phyloP scores from a whole-genome alignment of 1,140 invertebrate species.

The Rhizoglyphus robini region DNA sequence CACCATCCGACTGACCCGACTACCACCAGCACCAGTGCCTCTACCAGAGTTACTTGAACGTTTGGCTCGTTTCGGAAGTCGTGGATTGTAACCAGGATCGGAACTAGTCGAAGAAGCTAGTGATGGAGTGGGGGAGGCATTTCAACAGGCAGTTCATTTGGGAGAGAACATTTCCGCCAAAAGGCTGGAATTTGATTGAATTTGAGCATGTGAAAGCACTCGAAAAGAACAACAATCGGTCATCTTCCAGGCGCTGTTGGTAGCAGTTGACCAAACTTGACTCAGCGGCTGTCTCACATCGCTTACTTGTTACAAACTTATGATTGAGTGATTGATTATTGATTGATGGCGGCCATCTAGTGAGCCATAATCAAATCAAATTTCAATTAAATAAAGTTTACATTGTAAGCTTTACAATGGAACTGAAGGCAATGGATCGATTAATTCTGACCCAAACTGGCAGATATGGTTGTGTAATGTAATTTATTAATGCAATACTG shows the following conservation, averaged over 20 bases:
- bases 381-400: too few species aligned
- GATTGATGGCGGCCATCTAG: too few species aligned
- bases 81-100: conserved; percentile 53
- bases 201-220: conserved; percentile 27
- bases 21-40: not conserved
- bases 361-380: too few species aligned
- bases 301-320: too few species aligned
- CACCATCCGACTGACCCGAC: not conserved
- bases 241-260: conserved; percentile 89
- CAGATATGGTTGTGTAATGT: too few species aligned
- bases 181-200: conserved; percentile 19
- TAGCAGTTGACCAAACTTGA: conserved; percentile 84
- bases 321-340: too few species aligned
- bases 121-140: conserved; percentile 94
- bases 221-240: conserved; percentile 64
- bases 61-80: conserved; percentile 22
- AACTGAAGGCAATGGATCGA: too few species aligned
- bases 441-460: too few species aligned
- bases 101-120: conserved; percentile 94
- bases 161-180: not conserved
- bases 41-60: not conserved
- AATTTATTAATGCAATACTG: too few species aligned
- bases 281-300: too few species aligned
- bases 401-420: too few species aligned
- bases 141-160: too few species aligned